Evolutionary conservation across 2,797 vertebrate genomes (phyloP).

Genomic region (Phoeniculus purpureus): DNA sequence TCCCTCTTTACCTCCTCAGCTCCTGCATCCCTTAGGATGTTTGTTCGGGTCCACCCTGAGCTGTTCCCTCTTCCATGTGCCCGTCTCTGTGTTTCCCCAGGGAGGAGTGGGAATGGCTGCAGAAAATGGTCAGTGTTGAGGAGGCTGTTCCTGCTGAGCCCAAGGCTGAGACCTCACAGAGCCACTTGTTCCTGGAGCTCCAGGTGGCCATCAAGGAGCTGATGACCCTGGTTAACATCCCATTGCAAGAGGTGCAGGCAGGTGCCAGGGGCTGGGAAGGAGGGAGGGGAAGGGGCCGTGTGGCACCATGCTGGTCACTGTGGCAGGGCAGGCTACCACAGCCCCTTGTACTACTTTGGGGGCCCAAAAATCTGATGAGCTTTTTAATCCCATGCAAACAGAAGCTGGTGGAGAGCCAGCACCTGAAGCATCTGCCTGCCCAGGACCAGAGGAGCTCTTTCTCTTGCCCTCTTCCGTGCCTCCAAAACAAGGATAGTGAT

Average conservation of each 20-base stretch:
- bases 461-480: background rate
- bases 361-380: background rate
- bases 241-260: slow-evolving; percentile 83
- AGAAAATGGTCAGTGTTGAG: slow-evolving; percentile 82
- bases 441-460: background rate
- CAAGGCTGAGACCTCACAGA: slow-evolving; percentile 80
- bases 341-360: background rate
- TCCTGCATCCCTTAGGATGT: background rate
- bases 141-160: slow-evolving; percentile 78
- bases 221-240: slow-evolving; percentile 86
- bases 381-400: background rate
- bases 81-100: slow-evolving; percentile 68
- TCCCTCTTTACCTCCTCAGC: background rate
- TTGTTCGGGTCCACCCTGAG: rapidly evolving
- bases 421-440: background rate
- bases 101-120: slow-evolving; percentile 94
- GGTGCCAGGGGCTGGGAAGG: background rate
- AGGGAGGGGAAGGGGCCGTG: background rate
- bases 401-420: background rate
- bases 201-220: slow-evolving; percentile 85
- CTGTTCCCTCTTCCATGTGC: background rate
- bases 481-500: background rate
- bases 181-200: slow-evolving; percentile 86
- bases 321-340: background rate
- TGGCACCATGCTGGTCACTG: background rate